phyloP scores from a whole-genome alignment of 1,140 invertebrate species.

The Melitaea cinxia region DNA sequence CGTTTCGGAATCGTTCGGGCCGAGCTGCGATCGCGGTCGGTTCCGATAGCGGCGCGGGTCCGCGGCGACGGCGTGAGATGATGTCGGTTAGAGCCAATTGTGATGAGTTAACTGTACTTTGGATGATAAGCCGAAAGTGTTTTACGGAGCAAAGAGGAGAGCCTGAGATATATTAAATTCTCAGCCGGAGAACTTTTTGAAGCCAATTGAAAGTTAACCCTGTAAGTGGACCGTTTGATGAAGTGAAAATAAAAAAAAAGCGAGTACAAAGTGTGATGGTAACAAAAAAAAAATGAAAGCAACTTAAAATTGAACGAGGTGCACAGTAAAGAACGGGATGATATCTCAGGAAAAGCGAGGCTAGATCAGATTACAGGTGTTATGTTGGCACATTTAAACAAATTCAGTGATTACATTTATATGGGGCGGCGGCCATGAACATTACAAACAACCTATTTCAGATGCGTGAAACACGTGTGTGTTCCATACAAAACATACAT shows the following conservation, averaged over 20 bases:
- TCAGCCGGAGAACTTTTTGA: conserved; percentile 76
- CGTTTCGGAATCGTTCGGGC: conserved; percentile 54
- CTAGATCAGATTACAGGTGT: conserved; percentile 76
- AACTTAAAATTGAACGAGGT: conserved; percentile 81
- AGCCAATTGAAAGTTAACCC: conserved; percentile 82
- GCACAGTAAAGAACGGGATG: conserved; percentile 78
- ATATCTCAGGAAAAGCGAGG: conserved; percentile 80
- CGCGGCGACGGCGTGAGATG: conserved; percentile 43
- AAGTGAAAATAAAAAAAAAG: conserved; percentile 81
- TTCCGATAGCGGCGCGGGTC: conserved; percentile 33
- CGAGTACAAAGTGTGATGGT: conserved; percentile 74
- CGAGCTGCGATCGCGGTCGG: conserved; percentile 48
- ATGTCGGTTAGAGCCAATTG: conserved; percentile 79
- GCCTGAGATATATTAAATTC: conserved; percentile 86
- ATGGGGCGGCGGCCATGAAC: conserved; percentile 26
- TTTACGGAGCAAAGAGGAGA: conserved; percentile 92
- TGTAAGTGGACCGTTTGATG: conserved; percentile 81
- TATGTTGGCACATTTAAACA: conserved; percentile 79
- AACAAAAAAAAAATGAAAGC: conserved; percentile 75
- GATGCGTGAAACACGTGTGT: too few species aligned
- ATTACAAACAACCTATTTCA: background rate
- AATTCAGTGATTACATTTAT: conserved; percentile 67
- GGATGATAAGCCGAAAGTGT: conserved; percentile 78
- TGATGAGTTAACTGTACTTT: conserved; percentile 78
- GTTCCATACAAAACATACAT: too few species aligned